Evolutionary conservation across 1,140 invertebrate species (phyloP).

Genomic region (Eupeodes corollae): DNA sequence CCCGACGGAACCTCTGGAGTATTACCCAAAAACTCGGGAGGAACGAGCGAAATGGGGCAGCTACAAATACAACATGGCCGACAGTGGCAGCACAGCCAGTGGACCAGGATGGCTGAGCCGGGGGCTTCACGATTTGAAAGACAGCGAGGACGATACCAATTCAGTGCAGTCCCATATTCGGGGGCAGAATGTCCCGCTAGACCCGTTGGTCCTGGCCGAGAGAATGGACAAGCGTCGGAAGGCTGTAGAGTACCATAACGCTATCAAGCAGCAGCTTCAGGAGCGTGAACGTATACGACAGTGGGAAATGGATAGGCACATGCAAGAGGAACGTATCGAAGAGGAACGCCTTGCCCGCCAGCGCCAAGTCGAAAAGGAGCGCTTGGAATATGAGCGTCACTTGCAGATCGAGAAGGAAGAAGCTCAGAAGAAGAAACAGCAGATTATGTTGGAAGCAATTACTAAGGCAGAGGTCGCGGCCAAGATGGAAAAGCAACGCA

Average conservation of each 20-base stretch:
- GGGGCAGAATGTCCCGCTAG: constrained; percentile 54
- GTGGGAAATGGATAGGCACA: constrained; percentile 45
- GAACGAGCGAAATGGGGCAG: constrained; percentile 53
- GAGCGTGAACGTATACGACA: constrained; percentile 47
- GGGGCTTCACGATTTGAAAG: constrained; percentile 27
- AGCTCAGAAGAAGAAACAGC: constrained; percentile 41
- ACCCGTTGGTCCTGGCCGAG: constrained; percentile 48
- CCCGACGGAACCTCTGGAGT: constrained; percentile 22
- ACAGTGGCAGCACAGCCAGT: not conserved
- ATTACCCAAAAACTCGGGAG: constrained; percentile 18
- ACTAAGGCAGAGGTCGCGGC: constrained; percentile 43
- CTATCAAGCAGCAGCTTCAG: constrained; percentile 54
- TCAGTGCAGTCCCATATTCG: constrained; percentile 43
- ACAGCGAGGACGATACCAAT: constrained; percentile 32
- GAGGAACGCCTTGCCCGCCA: constrained; percentile 48
- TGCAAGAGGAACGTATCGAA: constrained; percentile 47
- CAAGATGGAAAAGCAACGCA: constrained; percentile 38
- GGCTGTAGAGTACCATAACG: constrained; percentile 53
- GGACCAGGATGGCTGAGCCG: constrained; percentile 29
- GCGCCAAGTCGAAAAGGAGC: constrained; percentile 45
- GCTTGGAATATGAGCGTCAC: constrained; percentile 41
- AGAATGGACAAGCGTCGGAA: constrained; percentile 49
- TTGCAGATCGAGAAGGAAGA: constrained; percentile 43
- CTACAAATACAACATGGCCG: constrained; percentile 4
- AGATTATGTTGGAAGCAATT: constrained; percentile 43